Conservation (phyloP, 1,140 invertebrate genomes). For the Drosophila biarmipes region DNA sequence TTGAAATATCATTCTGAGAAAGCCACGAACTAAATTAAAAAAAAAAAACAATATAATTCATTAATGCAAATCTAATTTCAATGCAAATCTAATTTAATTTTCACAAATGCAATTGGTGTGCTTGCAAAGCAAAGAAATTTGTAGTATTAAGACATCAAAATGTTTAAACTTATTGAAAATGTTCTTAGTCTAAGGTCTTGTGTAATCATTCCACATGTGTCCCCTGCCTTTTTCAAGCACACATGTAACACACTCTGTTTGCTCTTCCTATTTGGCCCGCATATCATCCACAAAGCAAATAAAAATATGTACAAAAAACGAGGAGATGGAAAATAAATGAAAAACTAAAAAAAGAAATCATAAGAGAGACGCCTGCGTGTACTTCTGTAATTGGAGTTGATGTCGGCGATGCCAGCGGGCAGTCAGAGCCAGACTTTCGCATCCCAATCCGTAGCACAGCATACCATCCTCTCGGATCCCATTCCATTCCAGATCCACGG, state of each 20-base stretch:
- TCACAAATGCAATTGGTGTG: no score
- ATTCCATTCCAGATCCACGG: slow-evolving; percentile 18
- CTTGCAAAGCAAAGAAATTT: no score
- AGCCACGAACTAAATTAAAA: not conserved
- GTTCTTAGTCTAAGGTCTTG: not conserved
- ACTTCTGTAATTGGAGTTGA: slow-evolving; percentile 82
- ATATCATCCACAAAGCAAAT: slow-evolving; percentile 56
- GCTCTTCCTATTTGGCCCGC: slow-evolving; percentile 21
- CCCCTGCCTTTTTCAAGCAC: not conserved
- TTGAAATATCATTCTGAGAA: not conserved
- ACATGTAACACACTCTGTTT: slow-evolving; percentile 19
- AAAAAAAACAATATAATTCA: no score
- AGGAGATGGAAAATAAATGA: slow-evolving; percentile 43
- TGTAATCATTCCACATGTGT: slow-evolving; percentile 14
- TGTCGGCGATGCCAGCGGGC: slow-evolving; percentile 78
- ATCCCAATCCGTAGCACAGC: slow-evolving; percentile 5
- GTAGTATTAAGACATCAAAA: no score
- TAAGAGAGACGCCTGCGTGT: slow-evolving; percentile 80
- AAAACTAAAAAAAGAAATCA: slow-evolving; percentile 72
- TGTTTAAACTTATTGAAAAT: not conserved
- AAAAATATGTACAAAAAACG: slow-evolving; percentile 52
- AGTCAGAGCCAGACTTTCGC: slow-evolving; percentile 37
- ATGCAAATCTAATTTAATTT: no score
- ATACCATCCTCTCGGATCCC: slow-evolving; percentile 8
- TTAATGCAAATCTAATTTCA: no score